phyloP scores from a whole-genome alignment of 2,113 vertebrate genomes.

The Plecturocebus donacophilus region DNA sequence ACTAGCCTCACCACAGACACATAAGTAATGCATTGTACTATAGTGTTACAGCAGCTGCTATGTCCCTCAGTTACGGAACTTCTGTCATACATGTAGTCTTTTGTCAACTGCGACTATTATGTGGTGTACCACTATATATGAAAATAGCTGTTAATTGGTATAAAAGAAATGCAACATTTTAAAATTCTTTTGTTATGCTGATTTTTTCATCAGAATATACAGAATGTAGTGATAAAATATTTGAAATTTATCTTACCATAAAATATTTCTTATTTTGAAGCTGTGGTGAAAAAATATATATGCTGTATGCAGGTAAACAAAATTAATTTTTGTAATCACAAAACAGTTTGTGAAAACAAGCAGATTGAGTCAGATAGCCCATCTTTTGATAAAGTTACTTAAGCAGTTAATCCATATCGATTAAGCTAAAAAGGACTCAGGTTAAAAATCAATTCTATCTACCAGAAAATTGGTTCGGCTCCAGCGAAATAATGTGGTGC shows the following conservation, averaged over 20 bases:
- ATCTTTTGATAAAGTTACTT: slow-evolving; percentile 5
- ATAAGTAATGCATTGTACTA: neutral
- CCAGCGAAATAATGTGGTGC: slow-evolving; percentile 45
- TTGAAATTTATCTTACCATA: neutral
- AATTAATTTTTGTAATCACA: slow-evolving; percentile 41
- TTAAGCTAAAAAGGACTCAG: slow-evolving; percentile 29
- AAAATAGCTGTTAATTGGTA: neutral
- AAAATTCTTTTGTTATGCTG: neutral
- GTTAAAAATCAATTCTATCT: slow-evolving; percentile 55
- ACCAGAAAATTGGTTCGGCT: neutral
- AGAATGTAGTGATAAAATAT: neutral
- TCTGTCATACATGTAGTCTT: neutral
- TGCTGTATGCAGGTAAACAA: neutral
- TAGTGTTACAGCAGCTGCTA: neutral
- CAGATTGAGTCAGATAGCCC: neutral
- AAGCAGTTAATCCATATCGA: slow-evolving; percentile 31
- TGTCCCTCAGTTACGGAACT: neutral
- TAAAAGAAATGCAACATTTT: neutral
- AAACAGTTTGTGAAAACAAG: neutral
- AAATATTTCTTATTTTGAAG: neutral
- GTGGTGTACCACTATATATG: neutral
- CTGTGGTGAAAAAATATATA: neutral
- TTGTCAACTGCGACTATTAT: neutral
- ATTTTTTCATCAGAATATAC: neutral
- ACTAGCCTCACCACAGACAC: neutral